Percentiles rank a stretch among this genome's conserved stretches.
phyloP scores from a whole-genome alignment of 1,140 invertebrate genomes.

The Ceratitis capitata region DNA sequence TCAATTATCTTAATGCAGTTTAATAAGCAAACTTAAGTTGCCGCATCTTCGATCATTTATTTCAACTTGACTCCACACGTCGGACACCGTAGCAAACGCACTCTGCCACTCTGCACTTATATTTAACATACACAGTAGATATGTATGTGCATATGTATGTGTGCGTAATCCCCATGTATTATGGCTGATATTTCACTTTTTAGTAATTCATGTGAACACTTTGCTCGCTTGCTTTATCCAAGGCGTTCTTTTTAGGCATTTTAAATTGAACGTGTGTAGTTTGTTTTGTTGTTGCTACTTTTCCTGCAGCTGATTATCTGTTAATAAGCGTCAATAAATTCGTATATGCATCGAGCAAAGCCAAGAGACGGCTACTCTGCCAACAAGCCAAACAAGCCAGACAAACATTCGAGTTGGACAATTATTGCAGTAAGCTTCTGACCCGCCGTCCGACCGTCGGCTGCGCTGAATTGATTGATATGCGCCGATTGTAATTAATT shows the following conservation, averaged over 20 bases:
- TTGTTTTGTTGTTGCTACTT: neutral
- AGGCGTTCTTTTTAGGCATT: neutral
- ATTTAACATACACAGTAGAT: too few relatives aligned
- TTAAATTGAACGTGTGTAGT: too few relatives aligned
- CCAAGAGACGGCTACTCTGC: too few relatives aligned
- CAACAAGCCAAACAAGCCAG: neutral
- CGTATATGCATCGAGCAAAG: neutral
- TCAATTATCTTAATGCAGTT: conserved; percentile 57
- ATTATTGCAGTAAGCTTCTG: neutral
- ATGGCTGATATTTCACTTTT: neutral
- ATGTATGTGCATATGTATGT: neutral
- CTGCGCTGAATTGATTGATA: conserved; percentile 29
- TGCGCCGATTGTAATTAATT: conserved; percentile 35
- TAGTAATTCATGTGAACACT: neutral
- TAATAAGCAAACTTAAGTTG: conserved; percentile 40
- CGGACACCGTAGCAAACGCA: neutral
- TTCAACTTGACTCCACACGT: neutral
- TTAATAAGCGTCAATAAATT: conserved; percentile 40
- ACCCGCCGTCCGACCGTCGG: neutral
- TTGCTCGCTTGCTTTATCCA: neutral
- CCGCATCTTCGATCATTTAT: conserved; percentile 14
- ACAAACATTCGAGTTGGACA: neutral
- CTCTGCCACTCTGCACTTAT: too few relatives aligned
- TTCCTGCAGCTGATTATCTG: conserved; percentile 29
- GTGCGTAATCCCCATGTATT: too few relatives aligned